Conservation (phyloP, 2,797 vertebrate species). For the Notolabrus celidotus region DNA sequence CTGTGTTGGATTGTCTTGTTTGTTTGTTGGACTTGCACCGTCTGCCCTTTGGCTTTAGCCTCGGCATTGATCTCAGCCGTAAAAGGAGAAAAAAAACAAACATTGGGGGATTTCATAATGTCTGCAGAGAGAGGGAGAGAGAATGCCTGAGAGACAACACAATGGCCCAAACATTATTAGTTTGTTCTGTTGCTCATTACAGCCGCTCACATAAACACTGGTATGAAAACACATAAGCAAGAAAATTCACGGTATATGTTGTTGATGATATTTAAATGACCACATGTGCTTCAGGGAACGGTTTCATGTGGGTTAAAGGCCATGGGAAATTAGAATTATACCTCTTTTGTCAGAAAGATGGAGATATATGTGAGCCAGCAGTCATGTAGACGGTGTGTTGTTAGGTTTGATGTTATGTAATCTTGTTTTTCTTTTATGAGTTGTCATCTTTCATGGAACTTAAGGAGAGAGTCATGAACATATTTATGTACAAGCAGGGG, state of each 20-base stretch:
- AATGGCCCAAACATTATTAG: not conserved
- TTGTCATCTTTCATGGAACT: too few relatives aligned
- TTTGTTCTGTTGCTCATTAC: conserved; percentile 15
- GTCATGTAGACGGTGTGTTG: not conserved
- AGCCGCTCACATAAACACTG: not conserved
- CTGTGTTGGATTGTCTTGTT: conserved; percentile 50
- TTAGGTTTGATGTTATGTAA: not conserved
- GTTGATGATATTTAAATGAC: not conserved
- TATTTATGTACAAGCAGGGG: too few relatives aligned
- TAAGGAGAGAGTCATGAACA: too few relatives aligned
- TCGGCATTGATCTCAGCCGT: conserved; percentile 32
- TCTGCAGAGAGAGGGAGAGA: conserved; percentile 3
- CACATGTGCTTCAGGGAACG: not conserved
- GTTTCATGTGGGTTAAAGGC: not conserved
- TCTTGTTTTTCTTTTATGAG: too few relatives aligned
- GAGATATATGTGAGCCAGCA: not conserved
- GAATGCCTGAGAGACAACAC: not conserved
- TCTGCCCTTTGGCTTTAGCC: conserved; percentile 56
- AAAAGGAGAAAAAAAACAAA: conserved; percentile 1
- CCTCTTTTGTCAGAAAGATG: not conserved
- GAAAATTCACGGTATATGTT: not conserved
- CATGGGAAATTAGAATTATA: too few relatives aligned
- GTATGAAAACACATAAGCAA: not conserved
- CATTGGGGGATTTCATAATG: conserved; percentile 2
- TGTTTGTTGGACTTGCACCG: conserved; percentile 52